A percentile compares a stretch with the other conserved stretches of the same genome.
Evolutionary conservation across 2,797 vertebrate genomes (phyloP).

Genomic region (Leptatherina wallacei): DNA sequence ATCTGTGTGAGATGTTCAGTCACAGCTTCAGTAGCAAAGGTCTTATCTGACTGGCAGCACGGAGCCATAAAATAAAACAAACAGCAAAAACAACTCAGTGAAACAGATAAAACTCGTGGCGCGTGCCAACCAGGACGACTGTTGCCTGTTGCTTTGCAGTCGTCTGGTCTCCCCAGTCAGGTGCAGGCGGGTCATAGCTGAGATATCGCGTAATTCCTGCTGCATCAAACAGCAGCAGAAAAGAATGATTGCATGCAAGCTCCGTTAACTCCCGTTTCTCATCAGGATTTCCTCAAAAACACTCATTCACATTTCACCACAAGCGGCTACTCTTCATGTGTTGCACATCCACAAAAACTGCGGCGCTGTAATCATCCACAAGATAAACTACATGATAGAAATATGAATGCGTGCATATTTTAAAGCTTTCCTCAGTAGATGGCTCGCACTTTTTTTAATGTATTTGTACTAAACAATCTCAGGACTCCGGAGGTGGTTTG

Average conservation of each 20-base stretch:
- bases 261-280: slow-evolving; percentile 42
- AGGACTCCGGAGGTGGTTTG: slow-evolving; percentile 24
- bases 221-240: slow-evolving; percentile 53
- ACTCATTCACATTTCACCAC: slow-evolving; percentile 39
- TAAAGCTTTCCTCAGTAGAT: slow-evolving; percentile 13
- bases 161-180: slow-evolving; percentile 31
- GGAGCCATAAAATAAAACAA: slow-evolving; percentile 51
- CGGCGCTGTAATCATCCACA: slow-evolving; percentile 29
- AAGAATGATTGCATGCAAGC: slow-evolving; percentile 40
- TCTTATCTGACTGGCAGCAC: slow-evolving; percentile 47
- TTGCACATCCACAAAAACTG: slow-evolving; percentile 37
- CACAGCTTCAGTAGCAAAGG: slow-evolving; percentile 49
- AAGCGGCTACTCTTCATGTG: slow-evolving; percentile 57
- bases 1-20: slow-evolving; percentile 52
- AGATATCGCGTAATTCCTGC: slow-evolving; percentile 44
- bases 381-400: slow-evolving; percentile 48
- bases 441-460: slow-evolving; percentile 19
- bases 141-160: slow-evolving; percentile 31
- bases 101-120: slow-evolving; percentile 28
- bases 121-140: slow-evolving; percentile 30
- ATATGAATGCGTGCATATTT: slow-evolving; percentile 49
- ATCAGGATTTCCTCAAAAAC: slow-evolving; percentile 48
- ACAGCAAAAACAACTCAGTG: slow-evolving; percentile 36
- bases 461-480: slow-evolving; percentile 35
- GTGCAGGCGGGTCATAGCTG: slow-evolving; percentile 57